Evolutionary conservation across 64 coral and sea anemone genomes (phyloP).

Genomic region (Dendronephthya gigantea): DNA sequence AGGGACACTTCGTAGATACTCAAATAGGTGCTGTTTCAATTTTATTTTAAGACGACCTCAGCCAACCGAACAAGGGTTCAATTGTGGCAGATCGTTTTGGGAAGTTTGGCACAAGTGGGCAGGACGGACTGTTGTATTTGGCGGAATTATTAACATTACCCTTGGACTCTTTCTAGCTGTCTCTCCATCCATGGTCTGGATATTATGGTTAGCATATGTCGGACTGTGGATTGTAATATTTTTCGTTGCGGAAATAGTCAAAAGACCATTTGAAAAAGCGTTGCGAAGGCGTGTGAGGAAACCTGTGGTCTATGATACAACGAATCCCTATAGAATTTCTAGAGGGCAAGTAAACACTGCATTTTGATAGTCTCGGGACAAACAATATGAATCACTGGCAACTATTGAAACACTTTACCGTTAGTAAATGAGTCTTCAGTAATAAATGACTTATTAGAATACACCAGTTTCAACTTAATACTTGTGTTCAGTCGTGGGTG

Average conservation of each 20-base stretch:
- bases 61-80: not conserved
- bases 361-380: not conserved
- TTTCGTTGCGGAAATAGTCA: not conserved
- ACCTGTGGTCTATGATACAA: not conserved
- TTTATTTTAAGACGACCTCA: slow-evolving; percentile 5
- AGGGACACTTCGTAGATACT: too few species aligned
- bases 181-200: not conserved
- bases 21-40: not conserved
- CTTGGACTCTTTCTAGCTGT: not conserved
- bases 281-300: not conserved
- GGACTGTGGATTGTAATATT: not conserved
- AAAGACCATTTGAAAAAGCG: not conserved
- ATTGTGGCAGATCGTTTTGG: not conserved
- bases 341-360: not conserved
- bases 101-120: slow-evolving; percentile 8
- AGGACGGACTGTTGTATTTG: not conserved
- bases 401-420: too few species aligned
- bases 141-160: not conserved
- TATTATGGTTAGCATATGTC: slow-evolving; percentile 1
- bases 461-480: too few species aligned
- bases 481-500: too few species aligned
- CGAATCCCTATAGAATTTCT: not conserved
- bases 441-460: too few species aligned
- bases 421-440: too few species aligned
- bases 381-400: too few species aligned